Evolutionary conservation across 2,888 invertebrate species (phyloP).

Genomic region (Cantharis lateralis): DNA sequence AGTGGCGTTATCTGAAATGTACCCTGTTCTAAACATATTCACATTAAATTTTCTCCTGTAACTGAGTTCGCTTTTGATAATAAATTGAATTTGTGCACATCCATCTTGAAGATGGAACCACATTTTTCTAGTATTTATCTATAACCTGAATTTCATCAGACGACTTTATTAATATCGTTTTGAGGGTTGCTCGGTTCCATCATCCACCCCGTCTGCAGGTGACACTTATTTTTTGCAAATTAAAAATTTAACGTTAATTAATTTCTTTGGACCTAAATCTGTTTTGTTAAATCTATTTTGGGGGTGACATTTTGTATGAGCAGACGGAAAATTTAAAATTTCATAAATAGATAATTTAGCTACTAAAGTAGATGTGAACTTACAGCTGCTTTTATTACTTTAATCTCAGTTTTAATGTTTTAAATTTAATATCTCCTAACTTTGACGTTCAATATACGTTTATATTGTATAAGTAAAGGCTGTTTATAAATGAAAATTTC

Average conservation of each 20-base stretch:
- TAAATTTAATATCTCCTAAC: conserved; percentile 4
- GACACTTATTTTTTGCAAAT: neutral
- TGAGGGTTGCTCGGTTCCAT: neutral
- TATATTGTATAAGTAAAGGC: neutral
- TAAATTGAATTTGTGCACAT: no score
- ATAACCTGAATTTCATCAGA: neutral
- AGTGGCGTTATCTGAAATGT: no score
- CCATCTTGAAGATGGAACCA: no score
- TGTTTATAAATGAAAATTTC: neutral
- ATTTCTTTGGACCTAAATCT: neutral
- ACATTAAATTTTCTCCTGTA: no score
- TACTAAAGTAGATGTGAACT: neutral
- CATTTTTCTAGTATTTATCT: no score
- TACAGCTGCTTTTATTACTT: conserved; percentile 8
- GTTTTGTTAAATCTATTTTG: neutral
- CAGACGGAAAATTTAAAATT: neutral
- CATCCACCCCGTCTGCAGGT: neutral
- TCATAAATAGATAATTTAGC: neutral
- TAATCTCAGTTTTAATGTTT: conserved; percentile 7
- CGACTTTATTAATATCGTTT: neutral
- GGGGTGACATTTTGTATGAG: neutral
- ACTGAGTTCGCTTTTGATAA: no score
- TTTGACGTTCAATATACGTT: conserved; percentile 7
- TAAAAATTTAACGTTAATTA: neutral
- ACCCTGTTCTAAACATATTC: no score